Percentiles rank a stretch among this genome's conserved stretches.
These are phyloP conservation scores for Zaprionus vittiger DNA, from an alignment of 1,140 invertebrate species.

Conservation along the genomic window DNA sequence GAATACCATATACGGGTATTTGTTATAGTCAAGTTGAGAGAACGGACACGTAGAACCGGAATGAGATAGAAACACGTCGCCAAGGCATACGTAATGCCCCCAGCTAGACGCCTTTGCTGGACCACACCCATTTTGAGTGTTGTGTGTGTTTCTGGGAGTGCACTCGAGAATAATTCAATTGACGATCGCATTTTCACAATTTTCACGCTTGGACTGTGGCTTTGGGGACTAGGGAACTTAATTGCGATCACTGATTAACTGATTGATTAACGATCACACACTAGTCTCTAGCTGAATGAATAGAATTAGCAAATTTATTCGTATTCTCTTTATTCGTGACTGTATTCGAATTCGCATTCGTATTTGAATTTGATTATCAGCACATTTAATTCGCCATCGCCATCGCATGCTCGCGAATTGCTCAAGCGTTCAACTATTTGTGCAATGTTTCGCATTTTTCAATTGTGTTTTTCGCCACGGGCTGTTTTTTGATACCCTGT, in stretches of 20 bases:
- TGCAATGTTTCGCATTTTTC: conserved; percentile 43
- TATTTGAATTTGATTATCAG: conserved; percentile 35
- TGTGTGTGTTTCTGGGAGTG: neutral
- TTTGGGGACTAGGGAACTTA: conserved; percentile 25
- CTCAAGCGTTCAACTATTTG: conserved; percentile 65
- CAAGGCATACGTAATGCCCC: conserved; percentile 1
- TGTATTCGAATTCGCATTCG: conserved; percentile 15
- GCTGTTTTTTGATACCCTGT: conserved; percentile 8
- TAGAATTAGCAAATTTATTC: conserved; percentile 29
- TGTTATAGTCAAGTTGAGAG: conserved; percentile 6
- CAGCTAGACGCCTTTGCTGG: neutral
- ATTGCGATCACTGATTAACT: conserved; percentile 45
- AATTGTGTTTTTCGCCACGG: conserved; percentile 4
- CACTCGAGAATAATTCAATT: neutral
- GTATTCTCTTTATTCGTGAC: conserved; percentile 10
- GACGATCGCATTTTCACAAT: conserved; percentile 33
- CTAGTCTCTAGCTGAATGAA: conserved; percentile 61
- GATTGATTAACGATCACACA: conserved; percentile 58
- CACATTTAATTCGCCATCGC: conserved; percentile 36
- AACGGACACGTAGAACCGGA: neutral
- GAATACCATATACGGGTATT: conserved; percentile 10
- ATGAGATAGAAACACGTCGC: neutral
- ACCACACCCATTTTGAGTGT: neutral
- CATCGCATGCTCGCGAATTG: conserved; percentile 58
- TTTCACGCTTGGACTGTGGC: conserved; percentile 54